Conservation (phyloP, 2,797 vertebrate genomes). For the Pipistrellus kuhlii region DNA sequence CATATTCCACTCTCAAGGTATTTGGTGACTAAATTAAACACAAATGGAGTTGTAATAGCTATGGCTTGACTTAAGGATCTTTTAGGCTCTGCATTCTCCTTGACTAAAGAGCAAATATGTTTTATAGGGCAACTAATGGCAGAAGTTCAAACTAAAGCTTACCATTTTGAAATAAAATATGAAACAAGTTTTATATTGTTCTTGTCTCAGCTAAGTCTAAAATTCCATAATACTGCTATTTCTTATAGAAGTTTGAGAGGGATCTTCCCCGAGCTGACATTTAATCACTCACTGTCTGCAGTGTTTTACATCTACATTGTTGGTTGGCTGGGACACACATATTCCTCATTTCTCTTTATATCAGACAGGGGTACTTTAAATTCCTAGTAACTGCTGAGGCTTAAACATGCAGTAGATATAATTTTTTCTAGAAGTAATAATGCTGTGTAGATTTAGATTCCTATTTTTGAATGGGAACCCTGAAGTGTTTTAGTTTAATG, state of each 20-base stretch:
- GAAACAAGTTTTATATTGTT: conserved; percentile 24
- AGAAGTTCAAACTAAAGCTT: conserved; percentile 29
- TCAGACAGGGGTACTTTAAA: background rate
- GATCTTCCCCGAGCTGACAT: background rate
- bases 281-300: background rate
- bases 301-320: background rate
- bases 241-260: background rate
- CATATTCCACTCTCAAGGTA: background rate
- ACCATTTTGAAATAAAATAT: conserved; percentile 61
- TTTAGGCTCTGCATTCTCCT: background rate
- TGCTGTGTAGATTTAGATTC: background rate
- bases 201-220: background rate
- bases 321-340: background rate
- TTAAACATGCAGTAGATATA: background rate
- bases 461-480: conserved; percentile 2
- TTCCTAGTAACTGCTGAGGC: background rate
- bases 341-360: background rate
- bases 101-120: background rate
- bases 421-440: background rate
- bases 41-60: background rate
- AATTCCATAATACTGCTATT: conserved; percentile 7
- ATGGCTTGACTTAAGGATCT: conserved; percentile 21
- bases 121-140: background rate
- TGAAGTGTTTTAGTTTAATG: conserved; percentile 1
- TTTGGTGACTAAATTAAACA: conserved; percentile 48